A percentile compares a stretch with the other conserved stretches of the same genome.
Evolutionary conservation across 1,140 invertebrate species (phyloP).

Genomic region (Psilanteris sp.): DNA sequence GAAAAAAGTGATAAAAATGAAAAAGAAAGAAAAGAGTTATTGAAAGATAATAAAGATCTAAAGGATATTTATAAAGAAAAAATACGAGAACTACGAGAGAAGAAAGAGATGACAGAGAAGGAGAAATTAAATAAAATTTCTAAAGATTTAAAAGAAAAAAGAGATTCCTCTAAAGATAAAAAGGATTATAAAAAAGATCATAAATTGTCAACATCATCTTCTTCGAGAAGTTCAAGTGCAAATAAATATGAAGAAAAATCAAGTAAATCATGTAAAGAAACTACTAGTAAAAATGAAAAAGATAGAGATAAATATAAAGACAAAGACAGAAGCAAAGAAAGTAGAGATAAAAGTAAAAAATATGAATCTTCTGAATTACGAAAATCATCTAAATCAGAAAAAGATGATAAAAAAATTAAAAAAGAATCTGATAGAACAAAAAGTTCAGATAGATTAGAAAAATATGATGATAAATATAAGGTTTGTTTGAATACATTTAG

Average conservation of each 20-base stretch:
- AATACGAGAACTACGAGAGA: slow-evolving; percentile 76
- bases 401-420: slow-evolving; percentile 61
- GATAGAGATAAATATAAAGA: slow-evolving; percentile 42
- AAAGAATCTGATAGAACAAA: slow-evolving; percentile 51
- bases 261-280: slow-evolving; percentile 70
- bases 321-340: slow-evolving; percentile 54
- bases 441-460: slow-evolving; percentile 63
- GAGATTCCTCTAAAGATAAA: slow-evolving; percentile 66
- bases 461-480: slow-evolving; percentile 67
- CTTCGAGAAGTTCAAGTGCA: slow-evolving; percentile 70
- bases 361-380: slow-evolving; percentile 37
- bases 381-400: slow-evolving; percentile 60
- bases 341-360: slow-evolving; percentile 57
- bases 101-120: slow-evolving; percentile 78
- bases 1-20: slow-evolving; percentile 65
- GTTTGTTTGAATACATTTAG: too few species aligned
- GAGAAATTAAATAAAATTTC: slow-evolving; percentile 71
- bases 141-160: slow-evolving; percentile 59
- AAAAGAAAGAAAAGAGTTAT: slow-evolving; percentile 65
- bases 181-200: slow-evolving; percentile 70
- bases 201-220: slow-evolving; percentile 67
- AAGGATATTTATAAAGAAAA: slow-evolving; percentile 79
- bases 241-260: slow-evolving; percentile 77
- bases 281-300: slow-evolving; percentile 50
- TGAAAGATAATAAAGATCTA: slow-evolving; percentile 73